Evolutionary conservation across 2,888 invertebrate genomes (phyloP).

Genomic region (Nomada fabriciana): DNA sequence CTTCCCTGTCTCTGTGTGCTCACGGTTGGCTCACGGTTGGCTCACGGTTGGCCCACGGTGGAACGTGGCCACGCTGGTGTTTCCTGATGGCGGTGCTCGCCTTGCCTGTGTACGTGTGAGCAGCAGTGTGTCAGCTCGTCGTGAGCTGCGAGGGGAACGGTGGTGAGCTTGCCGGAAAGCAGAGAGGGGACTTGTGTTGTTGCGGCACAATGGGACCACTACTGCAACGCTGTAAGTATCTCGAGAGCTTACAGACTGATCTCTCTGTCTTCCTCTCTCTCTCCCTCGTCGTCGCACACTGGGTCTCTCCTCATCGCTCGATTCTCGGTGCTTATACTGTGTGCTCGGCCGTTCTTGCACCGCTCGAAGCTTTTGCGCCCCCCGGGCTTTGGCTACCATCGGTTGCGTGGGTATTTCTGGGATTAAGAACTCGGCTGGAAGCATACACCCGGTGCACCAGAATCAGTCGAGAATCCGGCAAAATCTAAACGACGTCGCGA

Average conservation of each 20-base stretch:
- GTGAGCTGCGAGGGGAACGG: slow-evolving; percentile 54
- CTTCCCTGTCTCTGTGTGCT: neutral
- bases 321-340: slow-evolving; percentile 27
- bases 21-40: slow-evolving; percentile 1
- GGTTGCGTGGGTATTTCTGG: slow-evolving; percentile 64
- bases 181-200: slow-evolving; percentile 72
- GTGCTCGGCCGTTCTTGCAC: slow-evolving; percentile 54
- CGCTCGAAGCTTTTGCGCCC: slow-evolving; percentile 59
- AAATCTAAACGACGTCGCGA: slow-evolving; percentile 32
- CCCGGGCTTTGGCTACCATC: slow-evolving; percentile 51
- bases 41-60: slow-evolving; percentile 10
- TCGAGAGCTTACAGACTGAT: slow-evolving; percentile 71
- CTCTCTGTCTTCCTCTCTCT: slow-evolving; percentile 42
- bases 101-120: slow-evolving; percentile 43
- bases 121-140: slow-evolving; percentile 56
- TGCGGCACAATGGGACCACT: slow-evolving; percentile 78
- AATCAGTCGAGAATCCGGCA: slow-evolving; percentile 32
- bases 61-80: slow-evolving; percentile 54
- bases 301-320: neutral
- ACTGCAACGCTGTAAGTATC: slow-evolving; percentile 77
- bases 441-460: slow-evolving; percentile 4
- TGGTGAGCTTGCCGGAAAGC: slow-evolving; percentile 66
- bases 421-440: slow-evolving; percentile 67
- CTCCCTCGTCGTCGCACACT: neutral
- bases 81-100: slow-evolving; percentile 53